These are phyloP conservation scores for Platorchestia sp. DNA, from an alignment of 1,140 invertebrate species.

Conservation along the genomic window DNA sequence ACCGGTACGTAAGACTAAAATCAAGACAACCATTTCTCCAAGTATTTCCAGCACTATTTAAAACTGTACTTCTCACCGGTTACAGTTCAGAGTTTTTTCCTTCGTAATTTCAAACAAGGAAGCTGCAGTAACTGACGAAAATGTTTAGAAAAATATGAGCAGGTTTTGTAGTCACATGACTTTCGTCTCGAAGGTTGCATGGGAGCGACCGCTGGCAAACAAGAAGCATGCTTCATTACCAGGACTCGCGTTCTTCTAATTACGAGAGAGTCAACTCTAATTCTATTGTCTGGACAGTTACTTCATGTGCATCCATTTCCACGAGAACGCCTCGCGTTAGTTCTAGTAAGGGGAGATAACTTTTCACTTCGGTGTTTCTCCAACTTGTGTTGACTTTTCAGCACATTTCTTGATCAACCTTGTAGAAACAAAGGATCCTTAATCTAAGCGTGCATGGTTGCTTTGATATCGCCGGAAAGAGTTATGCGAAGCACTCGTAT, in stretches of 20 bases:
- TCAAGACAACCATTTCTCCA: background rate
- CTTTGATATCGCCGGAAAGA: background rate
- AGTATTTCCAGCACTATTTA: background rate
- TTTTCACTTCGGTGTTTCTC: background rate
- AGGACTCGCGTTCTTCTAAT: background rate
- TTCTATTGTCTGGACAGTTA: background rate
- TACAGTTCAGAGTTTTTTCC: background rate
- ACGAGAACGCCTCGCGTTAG: background rate
- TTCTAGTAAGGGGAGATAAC: background rate
- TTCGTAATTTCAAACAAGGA: background rate
- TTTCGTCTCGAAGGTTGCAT: background rate
- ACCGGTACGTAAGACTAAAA: background rate
- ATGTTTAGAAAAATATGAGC: background rate
- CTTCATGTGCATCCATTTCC: background rate
- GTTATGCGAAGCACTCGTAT: background rate
- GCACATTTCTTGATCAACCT: background rate
- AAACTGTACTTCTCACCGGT: background rate
- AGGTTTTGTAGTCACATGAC: background rate
- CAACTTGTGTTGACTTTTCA: background rate
- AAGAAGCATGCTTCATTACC: background rate
- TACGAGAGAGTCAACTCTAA: background rate
- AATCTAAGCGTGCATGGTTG: background rate
- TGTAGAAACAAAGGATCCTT: background rate
- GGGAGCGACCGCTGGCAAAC: background rate
- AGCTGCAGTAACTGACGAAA: background rate